These are phyloP conservation scores for Tenthredo mesomela DNA, from an alignment of 2,888 invertebrate genomes.

Conservation along the genomic window DNA sequence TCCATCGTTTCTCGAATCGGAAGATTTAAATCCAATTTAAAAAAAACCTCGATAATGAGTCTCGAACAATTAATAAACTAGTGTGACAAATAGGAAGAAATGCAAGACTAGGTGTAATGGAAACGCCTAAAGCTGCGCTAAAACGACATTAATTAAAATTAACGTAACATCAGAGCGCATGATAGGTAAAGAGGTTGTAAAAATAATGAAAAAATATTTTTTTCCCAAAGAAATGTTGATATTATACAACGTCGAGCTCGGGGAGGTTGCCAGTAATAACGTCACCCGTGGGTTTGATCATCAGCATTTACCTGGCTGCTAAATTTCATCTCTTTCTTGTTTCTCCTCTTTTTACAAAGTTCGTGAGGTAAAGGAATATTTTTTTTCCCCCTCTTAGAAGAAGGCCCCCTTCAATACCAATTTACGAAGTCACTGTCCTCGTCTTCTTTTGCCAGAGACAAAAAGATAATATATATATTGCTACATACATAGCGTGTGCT, in stretches of 20 bases:
- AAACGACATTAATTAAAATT: not conserved
- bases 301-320: conserved; percentile 1
- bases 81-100: not conserved
- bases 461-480: conserved; percentile 23
- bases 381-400: not conserved
- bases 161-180: not conserved
- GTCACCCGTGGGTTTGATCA: conserved; percentile 5
- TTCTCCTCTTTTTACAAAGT: not conserved
- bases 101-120: not conserved
- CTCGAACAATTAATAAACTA: not conserved
- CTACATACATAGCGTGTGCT: conserved; percentile 7
- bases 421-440: conserved; percentile 35
- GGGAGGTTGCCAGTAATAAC: conserved; percentile 41
- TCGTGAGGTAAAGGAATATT: conserved; percentile 16
- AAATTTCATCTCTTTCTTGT: conserved; percentile 4
- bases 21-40: not conserved
- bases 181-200: not conserved
- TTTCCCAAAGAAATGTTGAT: conserved; percentile 67
- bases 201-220: conserved; percentile 62
- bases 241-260: conserved; percentile 36
- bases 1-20: not conserved
- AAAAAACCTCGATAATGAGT: not conserved
- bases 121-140: not conserved
- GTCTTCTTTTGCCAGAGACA: conserved; percentile 10
- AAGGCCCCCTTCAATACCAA: not conserved